Percentiles rank a stretch among this genome's conserved stretches.
These are phyloP conservation scores for Oenanthe melanoleuca DNA, from an alignment of 2,113 vertebrate species.

Conservation along the genomic window DNA sequence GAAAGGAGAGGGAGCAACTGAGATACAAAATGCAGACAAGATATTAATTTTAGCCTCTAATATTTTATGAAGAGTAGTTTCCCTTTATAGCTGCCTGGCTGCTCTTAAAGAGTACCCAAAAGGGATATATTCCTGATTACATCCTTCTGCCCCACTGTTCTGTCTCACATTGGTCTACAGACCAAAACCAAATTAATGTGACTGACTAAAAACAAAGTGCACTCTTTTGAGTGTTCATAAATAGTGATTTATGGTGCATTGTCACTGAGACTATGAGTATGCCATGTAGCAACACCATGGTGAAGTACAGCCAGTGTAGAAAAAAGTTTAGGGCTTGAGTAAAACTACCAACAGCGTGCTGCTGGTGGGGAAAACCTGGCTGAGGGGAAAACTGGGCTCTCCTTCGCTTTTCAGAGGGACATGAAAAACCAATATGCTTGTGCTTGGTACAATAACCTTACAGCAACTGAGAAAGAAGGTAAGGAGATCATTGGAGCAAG, in stretches of 20 bases:
- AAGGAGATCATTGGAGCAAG: background rate
- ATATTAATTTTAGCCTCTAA: slow-evolving; percentile 28
- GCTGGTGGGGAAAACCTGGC: background rate
- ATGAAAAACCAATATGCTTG: background rate
- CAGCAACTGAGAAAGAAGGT: background rate
- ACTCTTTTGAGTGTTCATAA: background rate
- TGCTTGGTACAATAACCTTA: background rate
- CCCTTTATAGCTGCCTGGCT: background rate
- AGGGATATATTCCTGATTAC: background rate
- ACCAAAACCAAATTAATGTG: background rate
- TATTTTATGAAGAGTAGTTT: slow-evolving; percentile 40
- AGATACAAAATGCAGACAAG: background rate
- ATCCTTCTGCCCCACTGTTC: background rate
- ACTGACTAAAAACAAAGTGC: background rate
- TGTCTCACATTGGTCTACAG: background rate
- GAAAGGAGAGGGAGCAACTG: background rate
- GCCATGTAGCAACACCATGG: background rate
- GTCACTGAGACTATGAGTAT: rapidly evolving
- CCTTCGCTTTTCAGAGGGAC: background rate
- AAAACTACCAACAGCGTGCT: background rate
- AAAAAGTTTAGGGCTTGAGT: background rate
- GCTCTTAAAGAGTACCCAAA: background rate
- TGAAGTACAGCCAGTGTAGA: rapidly evolving
- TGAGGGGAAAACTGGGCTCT: background rate
- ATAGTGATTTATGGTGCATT: background rate